phyloP scores from a whole-genome alignment of 2,888 invertebrate genomes.

The Cryptophagus acutangulus region DNA sequence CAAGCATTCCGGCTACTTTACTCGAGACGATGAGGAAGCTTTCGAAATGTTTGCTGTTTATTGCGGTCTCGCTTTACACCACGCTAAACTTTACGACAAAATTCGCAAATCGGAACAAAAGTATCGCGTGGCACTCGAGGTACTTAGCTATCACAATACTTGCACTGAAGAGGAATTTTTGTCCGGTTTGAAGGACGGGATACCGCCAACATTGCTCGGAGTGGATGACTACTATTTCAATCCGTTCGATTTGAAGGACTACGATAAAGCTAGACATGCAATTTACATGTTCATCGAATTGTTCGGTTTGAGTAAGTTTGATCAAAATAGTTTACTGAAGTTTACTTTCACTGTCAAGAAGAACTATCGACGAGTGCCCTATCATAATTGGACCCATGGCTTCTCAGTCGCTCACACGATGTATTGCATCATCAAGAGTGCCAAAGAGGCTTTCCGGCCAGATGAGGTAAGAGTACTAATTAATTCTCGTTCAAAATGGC shows the following conservation, averaged over 20 bases:
- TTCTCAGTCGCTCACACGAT: conserved; percentile 83
- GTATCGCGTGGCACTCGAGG: conserved; percentile 75
- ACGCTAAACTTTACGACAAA: conserved; percentile 79
- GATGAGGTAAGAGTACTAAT: no score
- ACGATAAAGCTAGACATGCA: conserved; percentile 67
- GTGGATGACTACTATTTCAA: conserved; percentile 64
- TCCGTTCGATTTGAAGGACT: conserved; percentile 64
- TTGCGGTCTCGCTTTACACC: conserved; percentile 79
- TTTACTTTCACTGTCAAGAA: conserved; percentile 79
- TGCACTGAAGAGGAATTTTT: conserved; percentile 66
- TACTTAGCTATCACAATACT: conserved; percentile 77
- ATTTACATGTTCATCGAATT: conserved; percentile 71
- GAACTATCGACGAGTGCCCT: conserved; percentile 78
- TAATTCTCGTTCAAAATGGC: no score
- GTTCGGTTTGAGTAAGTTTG: conserved; percentile 63
- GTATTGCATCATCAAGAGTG: conserved; percentile 66
- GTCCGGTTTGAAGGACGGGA: conserved; percentile 31
- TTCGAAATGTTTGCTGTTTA: conserved; percentile 82
- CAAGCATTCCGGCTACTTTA: conserved; percentile 56
- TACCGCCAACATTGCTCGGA: conserved; percentile 36
- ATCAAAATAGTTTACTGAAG: conserved; percentile 60
- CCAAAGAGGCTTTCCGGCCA: conserved; percentile 51
- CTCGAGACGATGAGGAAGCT: conserved; percentile 68
- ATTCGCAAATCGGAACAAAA: conserved; percentile 79
- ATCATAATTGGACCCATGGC: conserved; percentile 86